These are phyloP conservation scores for Pygmarrhopalites habei DNA, from an alignment of 1,140 invertebrate genomes.

Conservation along the genomic window DNA sequence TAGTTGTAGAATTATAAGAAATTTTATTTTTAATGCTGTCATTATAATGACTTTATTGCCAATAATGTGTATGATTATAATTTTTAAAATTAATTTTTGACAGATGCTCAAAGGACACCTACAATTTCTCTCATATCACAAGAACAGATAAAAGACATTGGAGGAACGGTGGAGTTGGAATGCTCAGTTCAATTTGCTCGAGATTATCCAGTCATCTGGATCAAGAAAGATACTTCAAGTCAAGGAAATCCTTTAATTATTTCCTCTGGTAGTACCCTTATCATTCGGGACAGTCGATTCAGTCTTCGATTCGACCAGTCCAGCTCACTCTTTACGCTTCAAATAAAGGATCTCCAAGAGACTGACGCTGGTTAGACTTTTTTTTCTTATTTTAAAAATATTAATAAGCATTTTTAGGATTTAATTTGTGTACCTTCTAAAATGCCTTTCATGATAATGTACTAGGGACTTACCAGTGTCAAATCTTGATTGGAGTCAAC, in stretches of 20 bases:
- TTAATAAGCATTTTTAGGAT: no score
- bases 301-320: conserved; percentile 69
- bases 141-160: conserved; percentile 84
- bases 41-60: neutral
- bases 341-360: conserved; percentile 90
- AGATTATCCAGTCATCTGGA: conserved; percentile 79
- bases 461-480: conserved; percentile 80
- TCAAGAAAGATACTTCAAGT: conserved; percentile 55
- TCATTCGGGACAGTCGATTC: conserved; percentile 79
- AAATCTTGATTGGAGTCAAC: conserved; percentile 68
- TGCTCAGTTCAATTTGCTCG: conserved; percentile 83
- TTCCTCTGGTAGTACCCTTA: conserved; percentile 65
- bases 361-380: no score
- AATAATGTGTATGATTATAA: no score
- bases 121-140: conserved; percentile 86
- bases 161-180: conserved; percentile 73
- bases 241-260: conserved; percentile 59
- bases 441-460: no score
- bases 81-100: conserved; percentile 45
- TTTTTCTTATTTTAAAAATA: no score
- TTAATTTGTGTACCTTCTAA: no score
- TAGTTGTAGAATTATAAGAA: neutral
- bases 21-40: neutral
- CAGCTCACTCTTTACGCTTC: conserved; percentile 69
- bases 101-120: conserved; percentile 64